These are phyloP conservation scores for Romanogobio albipinnatus DNA, from an alignment of 2,113 vertebrate species.

Conservation along the genomic window DNA sequence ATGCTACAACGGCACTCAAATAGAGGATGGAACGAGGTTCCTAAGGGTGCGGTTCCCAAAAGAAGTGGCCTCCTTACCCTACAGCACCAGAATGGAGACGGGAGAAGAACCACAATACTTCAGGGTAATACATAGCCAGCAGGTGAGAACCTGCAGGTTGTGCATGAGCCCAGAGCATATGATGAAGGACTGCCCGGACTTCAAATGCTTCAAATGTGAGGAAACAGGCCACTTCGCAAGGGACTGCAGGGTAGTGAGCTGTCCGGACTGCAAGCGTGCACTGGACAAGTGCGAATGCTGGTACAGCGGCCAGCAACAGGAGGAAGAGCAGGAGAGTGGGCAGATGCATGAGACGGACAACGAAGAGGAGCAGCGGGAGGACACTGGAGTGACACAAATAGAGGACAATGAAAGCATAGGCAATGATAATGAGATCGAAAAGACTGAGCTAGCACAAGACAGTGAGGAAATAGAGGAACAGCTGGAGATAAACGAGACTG, in stretches of 20 bases:
- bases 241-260: not conserved
- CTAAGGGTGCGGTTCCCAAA: slow-evolving; percentile 3
- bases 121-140: slow-evolving; percentile 26
- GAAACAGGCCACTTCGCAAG: slow-evolving; percentile 12
- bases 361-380: not conserved
- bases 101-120: not conserved
- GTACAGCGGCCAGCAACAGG: not conserved
- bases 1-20: slow-evolving; percentile 10
- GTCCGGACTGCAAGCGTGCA: not conserved
- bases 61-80: not conserved
- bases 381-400: not conserved
- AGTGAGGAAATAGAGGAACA: not conserved
- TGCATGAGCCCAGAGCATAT: slow-evolving; percentile 14
- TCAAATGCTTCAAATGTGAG: not conserved
- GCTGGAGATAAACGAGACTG: not conserved
- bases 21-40: slow-evolving; percentile 40
- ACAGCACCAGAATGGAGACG: slow-evolving; percentile 11
- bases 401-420: not conserved
- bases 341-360: not conserved
- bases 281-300: not conserved
- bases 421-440: not conserved
- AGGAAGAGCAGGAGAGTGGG: not conserved
- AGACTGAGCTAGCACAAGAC: not conserved
- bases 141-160: slow-evolving; percentile 16
- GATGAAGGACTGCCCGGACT: slow-evolving; percentile 12